Evolutionary conservation across 2,113 vertebrate species (phyloP).

Genomic region (Herpailurus yagouaroundi): DNA sequence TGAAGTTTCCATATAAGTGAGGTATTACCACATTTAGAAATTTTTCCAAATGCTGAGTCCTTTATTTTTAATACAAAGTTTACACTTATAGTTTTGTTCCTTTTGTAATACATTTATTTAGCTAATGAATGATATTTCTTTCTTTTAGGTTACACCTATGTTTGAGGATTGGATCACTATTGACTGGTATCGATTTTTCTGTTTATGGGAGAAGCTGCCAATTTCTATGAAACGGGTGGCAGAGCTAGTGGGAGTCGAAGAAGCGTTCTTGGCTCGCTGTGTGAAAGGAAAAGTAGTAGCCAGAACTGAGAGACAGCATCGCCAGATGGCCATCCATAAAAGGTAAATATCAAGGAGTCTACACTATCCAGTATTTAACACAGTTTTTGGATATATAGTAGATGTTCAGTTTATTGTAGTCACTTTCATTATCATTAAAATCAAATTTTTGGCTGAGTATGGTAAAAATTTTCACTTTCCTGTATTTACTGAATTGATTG

Average conservation of each 20-base stretch:
- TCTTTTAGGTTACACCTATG: constrained; percentile 93
- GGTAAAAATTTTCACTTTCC: neutral
- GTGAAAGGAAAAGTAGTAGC: constrained; percentile 92
- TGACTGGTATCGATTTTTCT: constrained; percentile 98
- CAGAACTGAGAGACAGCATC: constrained; percentile 95
- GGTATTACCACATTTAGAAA: neutral
- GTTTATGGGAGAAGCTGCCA: constrained; percentile 96
- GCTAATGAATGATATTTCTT: neutral
- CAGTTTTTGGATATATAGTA: neutral
- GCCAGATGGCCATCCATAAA: constrained; percentile 98
- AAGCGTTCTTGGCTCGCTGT: constrained; percentile 95
- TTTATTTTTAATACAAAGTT: constrained; percentile 47
- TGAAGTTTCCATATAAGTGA: constrained; percentile 20
- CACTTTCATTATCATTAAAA: constrained; percentile 21
- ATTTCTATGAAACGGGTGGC: constrained; percentile 97
- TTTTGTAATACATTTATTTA: neutral
- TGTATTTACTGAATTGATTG: constrained; percentile 42
- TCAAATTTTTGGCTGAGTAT: neutral
- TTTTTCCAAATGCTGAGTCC: neutral
- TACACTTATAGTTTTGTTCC: neutral
- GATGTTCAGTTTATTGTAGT: neutral
- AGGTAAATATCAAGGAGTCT: constrained; percentile 85
- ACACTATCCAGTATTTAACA: neutral
- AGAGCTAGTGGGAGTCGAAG: constrained; percentile 97
- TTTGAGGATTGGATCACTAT: constrained; percentile 97